phyloP scores from a whole-genome alignment of 2,113 vertebrate genomes.

The Bos indicus region DNA sequence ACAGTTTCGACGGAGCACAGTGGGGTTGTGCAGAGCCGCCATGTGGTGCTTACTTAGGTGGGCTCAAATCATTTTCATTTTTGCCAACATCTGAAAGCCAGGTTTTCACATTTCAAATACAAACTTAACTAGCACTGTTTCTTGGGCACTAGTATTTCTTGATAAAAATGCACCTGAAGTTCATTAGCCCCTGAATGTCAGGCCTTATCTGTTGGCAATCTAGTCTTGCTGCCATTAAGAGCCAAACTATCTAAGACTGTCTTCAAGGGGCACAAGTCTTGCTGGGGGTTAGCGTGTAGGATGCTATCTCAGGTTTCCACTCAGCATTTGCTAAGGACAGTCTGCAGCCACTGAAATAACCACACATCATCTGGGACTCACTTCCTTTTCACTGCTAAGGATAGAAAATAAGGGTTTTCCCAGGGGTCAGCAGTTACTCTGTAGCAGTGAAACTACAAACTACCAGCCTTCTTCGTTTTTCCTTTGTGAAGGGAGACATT shows the following conservation, averaged over 20 bases:
- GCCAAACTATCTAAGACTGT: background rate
- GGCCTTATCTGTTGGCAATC: background rate
- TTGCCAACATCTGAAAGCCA: background rate
- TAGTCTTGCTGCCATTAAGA: background rate
- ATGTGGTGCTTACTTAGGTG: too few relatives aligned
- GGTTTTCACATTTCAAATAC: background rate
- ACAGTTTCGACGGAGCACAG: background rate
- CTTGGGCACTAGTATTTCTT: background rate
- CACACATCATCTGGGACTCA: background rate
- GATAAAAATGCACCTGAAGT: background rate
- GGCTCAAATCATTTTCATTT: background rate
- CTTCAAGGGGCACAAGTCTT: background rate
- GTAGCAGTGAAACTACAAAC: background rate
- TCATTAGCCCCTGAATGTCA: background rate
- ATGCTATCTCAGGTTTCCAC: background rate
- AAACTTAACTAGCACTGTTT: background rate
- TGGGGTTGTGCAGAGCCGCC: rapidly evolving
- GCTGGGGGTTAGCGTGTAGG: background rate
- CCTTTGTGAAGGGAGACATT: background rate
- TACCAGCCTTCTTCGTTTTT: background rate
- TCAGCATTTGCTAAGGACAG: background rate
- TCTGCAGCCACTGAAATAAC: background rate
- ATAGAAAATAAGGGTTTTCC: background rate
- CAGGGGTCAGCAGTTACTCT: background rate
- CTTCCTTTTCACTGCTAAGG: background rate